Evolutionary conservation across 2,888 invertebrate genomes (phyloP).

Genomic region (Drosophila mayaguana): DNA sequence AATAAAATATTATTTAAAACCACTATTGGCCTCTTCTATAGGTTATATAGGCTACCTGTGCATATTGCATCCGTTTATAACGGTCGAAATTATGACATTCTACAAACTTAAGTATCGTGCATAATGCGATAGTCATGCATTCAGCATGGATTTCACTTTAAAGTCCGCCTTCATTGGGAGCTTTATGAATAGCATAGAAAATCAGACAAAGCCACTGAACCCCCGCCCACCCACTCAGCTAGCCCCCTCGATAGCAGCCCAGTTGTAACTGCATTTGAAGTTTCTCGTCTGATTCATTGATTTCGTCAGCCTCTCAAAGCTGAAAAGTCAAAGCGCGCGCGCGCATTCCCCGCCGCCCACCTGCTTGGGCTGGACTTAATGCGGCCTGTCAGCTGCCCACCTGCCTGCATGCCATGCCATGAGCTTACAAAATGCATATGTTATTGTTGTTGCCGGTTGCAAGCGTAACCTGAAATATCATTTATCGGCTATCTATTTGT

Average conservation of each 20-base stretch:
- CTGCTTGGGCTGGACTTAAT: constrained; percentile 6
- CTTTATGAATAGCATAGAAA: constrained; percentile 6
- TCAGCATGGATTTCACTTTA: constrained; percentile 12
- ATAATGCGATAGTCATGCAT: constrained; percentile 24
- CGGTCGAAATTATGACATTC: neutral
- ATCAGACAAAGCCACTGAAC: constrained; percentile 13
- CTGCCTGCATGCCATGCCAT: constrained; percentile 35
- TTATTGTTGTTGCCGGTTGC: neutral
- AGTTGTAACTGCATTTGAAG: constrained; percentile 25
- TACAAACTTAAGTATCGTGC: neutral
- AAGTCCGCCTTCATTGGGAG: constrained; percentile 1
- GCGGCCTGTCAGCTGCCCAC: constrained; percentile 11
- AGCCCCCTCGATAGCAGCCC: too few species aligned
- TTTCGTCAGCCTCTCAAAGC: constrained; percentile 43
- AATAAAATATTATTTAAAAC: neutral
- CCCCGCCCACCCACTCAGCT: neutral
- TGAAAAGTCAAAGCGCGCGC: neutral
- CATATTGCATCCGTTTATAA: neutral
- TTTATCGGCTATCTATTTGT: constrained; percentile 61
- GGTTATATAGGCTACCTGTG: too few species aligned
- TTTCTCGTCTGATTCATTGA: constrained; percentile 50
- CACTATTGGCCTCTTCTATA: neutral
- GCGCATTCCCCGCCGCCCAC: constrained; percentile 14
- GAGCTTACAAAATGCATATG: constrained; percentile 38
- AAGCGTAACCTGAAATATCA: constrained; percentile 46